Evolutionary conservation across 2,888 invertebrate genomes (phyloP).

Genomic region (Priocnemis perturbator): DNA sequence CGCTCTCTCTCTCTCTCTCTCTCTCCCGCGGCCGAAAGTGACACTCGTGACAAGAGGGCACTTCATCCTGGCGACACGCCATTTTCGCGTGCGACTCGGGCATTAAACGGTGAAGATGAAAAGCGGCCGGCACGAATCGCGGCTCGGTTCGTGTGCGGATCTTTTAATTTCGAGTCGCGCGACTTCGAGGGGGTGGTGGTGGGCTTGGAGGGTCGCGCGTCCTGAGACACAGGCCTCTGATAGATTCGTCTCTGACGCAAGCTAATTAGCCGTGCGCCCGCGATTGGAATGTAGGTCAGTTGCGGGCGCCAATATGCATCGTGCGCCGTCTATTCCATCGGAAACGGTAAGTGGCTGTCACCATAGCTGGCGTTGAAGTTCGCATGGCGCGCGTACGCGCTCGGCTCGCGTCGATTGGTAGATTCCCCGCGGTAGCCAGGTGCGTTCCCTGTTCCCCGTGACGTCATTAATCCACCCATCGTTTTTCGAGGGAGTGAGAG

Average conservation of each 20-base stretch:
- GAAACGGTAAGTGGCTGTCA: too few relatives aligned
- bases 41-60: constrained; percentile 51
- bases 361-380: too few relatives aligned
- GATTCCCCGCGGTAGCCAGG: constrained; percentile 67
- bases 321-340: too few relatives aligned
- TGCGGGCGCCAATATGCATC: too few relatives aligned
- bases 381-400: constrained; percentile 20
- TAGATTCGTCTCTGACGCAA: too few relatives aligned
- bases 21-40: not conserved
- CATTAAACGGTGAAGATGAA: constrained; percentile 53
- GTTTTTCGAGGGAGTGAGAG: constrained; percentile 39
- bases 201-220: too few relatives aligned
- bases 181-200: too few relatives aligned
- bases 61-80: constrained; percentile 56
- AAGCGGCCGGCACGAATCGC: constrained; percentile 43
- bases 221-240: too few relatives aligned
- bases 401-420: constrained; percentile 62
- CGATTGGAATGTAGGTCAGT: too few relatives aligned
- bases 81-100: constrained; percentile 60
- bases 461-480: constrained; percentile 74
- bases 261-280: too few relatives aligned
- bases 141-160: too few relatives aligned
- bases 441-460: constrained; percentile 67
- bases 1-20: not conserved
- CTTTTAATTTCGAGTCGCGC: too few relatives aligned